Base-by-base conservation (phyloP, 2,113 vertebrate species). In the Anarhynchus alexandrinus region DNA sequence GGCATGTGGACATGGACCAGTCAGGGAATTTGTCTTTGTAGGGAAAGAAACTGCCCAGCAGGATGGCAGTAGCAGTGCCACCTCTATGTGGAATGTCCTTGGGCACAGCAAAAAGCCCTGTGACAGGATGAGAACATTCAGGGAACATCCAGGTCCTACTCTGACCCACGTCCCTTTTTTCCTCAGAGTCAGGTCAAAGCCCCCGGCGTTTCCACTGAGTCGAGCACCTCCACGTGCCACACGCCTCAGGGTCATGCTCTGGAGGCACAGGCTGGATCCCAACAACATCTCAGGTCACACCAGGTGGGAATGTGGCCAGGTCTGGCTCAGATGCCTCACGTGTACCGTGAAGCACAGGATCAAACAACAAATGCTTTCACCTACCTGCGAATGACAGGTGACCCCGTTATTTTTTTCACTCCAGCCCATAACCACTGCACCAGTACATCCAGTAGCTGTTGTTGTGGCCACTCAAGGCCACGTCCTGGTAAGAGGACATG, bases 191-290 rank as follows among this genome's bases (percentile, higher is more conserved):
- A 73, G 43, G 36, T 40, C 40, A 51, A 61, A 80, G 36, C 11
- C 15, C 32, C 10, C 0, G 0, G 15, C 2, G 1, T 12, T 82
- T 15, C 43, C 4, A 0, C 19, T 12, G 11, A 36, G 25, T 21
- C 29, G 8, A n/a, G 25, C 32, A 59, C n/a, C 51, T 55, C 29
- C 59, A 36, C 1, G 1, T 2, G 1, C 29, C 54, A 11, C 66
- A 27, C 12, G 19, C n/a, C 32, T 26, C 55, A 15, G 43, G 43
- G 36, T 55, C 32, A 6, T 2, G 15, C 51, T 82, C 71, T 1
- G 0, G 6, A 87, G 40, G 26, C 29, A 57, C 36, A 45, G 66
- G 12, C 36, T 79, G 34, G 22, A 78, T 55, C n/a, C 40, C 61
- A 76, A 7, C 21, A 80, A 1, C 25, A 36, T 13, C 66, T 36